Conservation (phyloP, 2,888 invertebrate species). For the Endotricha flammealis region DNA sequence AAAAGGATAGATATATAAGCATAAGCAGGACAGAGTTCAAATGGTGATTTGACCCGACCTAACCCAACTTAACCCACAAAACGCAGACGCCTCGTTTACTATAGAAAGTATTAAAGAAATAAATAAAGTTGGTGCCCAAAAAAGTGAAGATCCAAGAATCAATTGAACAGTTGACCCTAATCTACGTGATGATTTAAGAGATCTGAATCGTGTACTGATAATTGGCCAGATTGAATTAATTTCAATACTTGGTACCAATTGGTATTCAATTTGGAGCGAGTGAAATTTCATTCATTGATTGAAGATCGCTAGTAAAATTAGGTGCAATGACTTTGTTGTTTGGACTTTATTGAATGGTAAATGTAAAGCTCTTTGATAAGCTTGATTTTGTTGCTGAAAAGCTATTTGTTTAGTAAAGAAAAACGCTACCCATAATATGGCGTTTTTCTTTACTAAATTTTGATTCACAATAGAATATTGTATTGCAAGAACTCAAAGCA, state of each 20-base stretch:
- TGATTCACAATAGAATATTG: too few relatives aligned
- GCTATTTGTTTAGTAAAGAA: background rate
- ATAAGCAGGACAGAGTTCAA: conserved; percentile 1
- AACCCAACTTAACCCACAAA: conserved; percentile 12
- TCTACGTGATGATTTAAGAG: conserved; percentile 31
- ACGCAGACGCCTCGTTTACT: conserved; percentile 5
- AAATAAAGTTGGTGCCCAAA: conserved; percentile 1
- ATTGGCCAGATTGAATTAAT: conserved; percentile 43
- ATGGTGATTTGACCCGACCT: conserved; percentile 6
- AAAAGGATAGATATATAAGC: background rate
- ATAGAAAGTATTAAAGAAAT: conserved; percentile 10
- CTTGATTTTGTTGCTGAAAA: background rate
- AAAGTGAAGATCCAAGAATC: conserved; percentile 23
- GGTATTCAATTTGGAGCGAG: conserved; percentile 34
- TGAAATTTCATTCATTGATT: conserved; percentile 24
- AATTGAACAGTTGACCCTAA: conserved; percentile 43
- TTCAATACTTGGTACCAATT: conserved; percentile 43
- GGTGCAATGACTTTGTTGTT: conserved; percentile 5
- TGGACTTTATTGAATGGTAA: background rate
- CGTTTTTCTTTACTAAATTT: too few relatives aligned
- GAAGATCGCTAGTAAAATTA: conserved; percentile 3
- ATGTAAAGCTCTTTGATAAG: background rate
- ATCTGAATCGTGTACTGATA: conserved; percentile 26
- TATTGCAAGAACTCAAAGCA: too few relatives aligned
- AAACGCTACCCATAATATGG: too few relatives aligned